Evolutionary conservation across 2,888 invertebrate species (phyloP), one percentile per base, ranked within the genome.

Genomic region (Cephus pygmeus): DNA sequence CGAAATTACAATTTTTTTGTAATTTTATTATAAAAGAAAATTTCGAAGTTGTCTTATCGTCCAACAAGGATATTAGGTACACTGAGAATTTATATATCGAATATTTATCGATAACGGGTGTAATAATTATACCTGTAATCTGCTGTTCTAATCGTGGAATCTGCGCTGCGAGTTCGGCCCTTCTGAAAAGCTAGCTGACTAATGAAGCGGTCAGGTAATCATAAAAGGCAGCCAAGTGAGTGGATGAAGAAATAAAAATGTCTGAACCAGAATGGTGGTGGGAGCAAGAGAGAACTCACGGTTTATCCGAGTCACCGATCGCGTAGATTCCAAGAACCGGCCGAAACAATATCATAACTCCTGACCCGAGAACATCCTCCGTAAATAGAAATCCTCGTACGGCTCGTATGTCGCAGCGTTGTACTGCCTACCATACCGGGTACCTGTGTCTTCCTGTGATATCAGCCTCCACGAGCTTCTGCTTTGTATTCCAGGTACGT

Each of bases 281-380:
- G 79, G 71, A 71, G 71, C 33, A 71, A 82, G 81, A 78, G 79
- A 83, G 77, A 80, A 80, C 80, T 77, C 79, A 78, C 74, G 86
- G 87, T 90, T 91, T 91, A 91, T 91, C 91, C 91, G 86, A 88
- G 84, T 86, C 85, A 89, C 90, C 90, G 91, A 91, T 91, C 91
- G 89, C 88, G 88, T 90, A 88, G 89, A 91, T 91, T 91, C 91
- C 88, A 77, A 90, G 91, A 91, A 91, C 83, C 83, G 83, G 77
- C 86, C 86, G 89, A 88, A 91, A 91, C 90, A 91, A 91, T 91
- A 91, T 91, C 91, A 91, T 91, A 91, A 91, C 89, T 91, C 88
- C 87, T 89, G 82, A 85, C 85, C 86, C 87, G 86, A 86, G 87
- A 88, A 87, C 87, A 87, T 87, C 85, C 83, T 83, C 88, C 88